Percentiles rank a stretch among this genome's conserved stretches.
Conservation (phyloP, 1,140 invertebrate genomes). For the Drosophila subobscura region DNA sequence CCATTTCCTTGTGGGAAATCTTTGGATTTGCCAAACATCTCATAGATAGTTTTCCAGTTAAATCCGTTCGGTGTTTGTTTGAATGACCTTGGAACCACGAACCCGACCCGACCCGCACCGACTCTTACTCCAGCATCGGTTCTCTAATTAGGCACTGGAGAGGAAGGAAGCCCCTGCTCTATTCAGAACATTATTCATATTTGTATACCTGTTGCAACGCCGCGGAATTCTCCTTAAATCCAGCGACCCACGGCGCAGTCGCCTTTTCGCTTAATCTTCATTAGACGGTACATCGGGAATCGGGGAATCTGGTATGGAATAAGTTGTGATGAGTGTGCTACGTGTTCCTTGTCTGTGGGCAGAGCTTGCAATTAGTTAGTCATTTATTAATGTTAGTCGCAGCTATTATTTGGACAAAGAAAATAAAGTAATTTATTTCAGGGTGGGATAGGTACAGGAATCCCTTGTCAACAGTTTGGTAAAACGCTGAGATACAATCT, state of each 20-base stretch:
- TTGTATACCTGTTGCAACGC: conserved; percentile 60
- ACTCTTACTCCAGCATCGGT: conserved; percentile 56
- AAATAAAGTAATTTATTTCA: conserved; percentile 27
- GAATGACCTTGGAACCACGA: conserved; percentile 62
- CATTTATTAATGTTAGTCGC: conserved; percentile 56
- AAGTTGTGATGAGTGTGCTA: conserved; percentile 2
- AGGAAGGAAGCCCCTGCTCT: conserved; percentile 28
- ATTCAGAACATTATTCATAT: conserved; percentile 46
- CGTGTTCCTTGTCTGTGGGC: conserved; percentile 47
- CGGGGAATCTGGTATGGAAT: conserved; percentile 16
- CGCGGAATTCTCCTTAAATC: conserved; percentile 58
- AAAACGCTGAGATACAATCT: neutral
- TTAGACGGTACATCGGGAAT: conserved; percentile 22
- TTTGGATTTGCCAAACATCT: conserved; percentile 29
- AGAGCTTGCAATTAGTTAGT: conserved; percentile 52
- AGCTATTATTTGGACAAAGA: conserved; percentile 44
- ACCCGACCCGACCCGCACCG: conserved; percentile 23
- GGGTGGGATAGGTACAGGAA: neutral
- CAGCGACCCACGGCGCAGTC: neutral
- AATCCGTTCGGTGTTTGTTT: conserved; percentile 59
- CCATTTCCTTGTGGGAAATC: conserved; percentile 70
- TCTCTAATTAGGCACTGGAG: conserved; percentile 57
- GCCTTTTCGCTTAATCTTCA: conserved; percentile 61
- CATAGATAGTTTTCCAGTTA: conserved; percentile 64
- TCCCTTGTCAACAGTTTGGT: conserved; percentile 4